A percentile compares a stretch with the other conserved stretches of the same genome.
Evolutionary conservation across 2,888 invertebrate species (phyloP).

Genomic region (Andrena dorsata): DNA sequence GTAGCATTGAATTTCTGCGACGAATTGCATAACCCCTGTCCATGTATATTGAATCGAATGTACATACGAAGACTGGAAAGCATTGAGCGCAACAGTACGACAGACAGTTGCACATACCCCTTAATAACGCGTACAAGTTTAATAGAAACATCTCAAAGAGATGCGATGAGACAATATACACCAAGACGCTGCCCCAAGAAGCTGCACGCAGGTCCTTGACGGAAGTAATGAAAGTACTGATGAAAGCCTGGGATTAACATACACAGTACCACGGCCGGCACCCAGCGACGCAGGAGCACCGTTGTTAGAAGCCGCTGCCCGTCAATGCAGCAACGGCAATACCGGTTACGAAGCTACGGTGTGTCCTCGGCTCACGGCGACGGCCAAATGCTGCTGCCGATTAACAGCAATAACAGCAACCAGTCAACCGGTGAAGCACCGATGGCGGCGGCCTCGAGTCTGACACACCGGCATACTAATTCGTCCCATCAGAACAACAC

Average conservation of each 20-base stretch:
- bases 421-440: constrained; percentile 41
- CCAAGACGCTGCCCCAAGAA: constrained; percentile 33
- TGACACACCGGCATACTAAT: constrained; percentile 68
- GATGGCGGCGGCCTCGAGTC: constrained; percentile 50
- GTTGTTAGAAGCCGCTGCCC: constrained; percentile 59
- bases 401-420: constrained; percentile 76
- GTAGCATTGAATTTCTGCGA: constrained; percentile 30
- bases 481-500: constrained; percentile 67
- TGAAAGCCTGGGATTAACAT: constrained; percentile 76
- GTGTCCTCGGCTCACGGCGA: constrained; percentile 81
- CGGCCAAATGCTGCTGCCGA: constrained; percentile 82
- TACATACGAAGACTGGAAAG: neutral
- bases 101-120: neutral
- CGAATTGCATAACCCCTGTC: neutral
- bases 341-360: constrained; percentile 81
- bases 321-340: constrained; percentile 81
- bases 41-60: neutral
- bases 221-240: constrained; percentile 54
- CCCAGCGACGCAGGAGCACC: constrained; percentile 57
- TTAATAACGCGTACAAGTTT: neutral
- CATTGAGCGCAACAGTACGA: neutral
- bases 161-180: neutral
- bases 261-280: constrained; percentile 78
- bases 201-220: constrained; percentile 30
- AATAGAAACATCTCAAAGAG: constrained; percentile 3